A percentile compares a stretch with the other conserved stretches of the same genome.
Evolutionary conservation across 2,113 vertebrate species (phyloP).

Genomic region (Hippocampus guttulatus): DNA sequence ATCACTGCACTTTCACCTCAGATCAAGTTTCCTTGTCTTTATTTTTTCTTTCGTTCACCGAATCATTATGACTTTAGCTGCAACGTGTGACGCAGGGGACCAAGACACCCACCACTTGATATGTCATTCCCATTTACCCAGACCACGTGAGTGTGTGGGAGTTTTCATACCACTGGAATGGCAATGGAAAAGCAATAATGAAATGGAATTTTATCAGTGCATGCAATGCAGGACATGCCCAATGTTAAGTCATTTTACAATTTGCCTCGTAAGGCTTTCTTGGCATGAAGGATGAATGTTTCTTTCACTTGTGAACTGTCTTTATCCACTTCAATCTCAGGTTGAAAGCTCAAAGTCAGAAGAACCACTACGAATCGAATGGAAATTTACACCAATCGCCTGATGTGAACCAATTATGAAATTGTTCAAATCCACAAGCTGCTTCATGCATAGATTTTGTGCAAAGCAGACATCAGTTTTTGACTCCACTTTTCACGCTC

Average conservation of each 20-base stretch:
- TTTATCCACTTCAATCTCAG: constrained; percentile 52
- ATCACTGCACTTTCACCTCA: constrained; percentile 64
- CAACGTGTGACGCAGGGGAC: constrained; percentile 61
- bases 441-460: background rate
- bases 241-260: constrained; percentile 36
- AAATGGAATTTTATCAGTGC: constrained; percentile 15
- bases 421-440: background rate
- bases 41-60: constrained; percentile 19
- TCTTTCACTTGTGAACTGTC: constrained; percentile 19
- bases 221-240: constrained; percentile 34
- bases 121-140: constrained; percentile 60
- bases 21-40: constrained; percentile 51
- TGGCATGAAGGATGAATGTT: constrained; percentile 47
- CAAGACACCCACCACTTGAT: constrained; percentile 50
- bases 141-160: constrained; percentile 35
- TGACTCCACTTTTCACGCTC: constrained; percentile 43
- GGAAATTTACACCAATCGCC: constrained; percentile 41
- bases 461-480: constrained; percentile 13
- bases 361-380: constrained; percentile 50
- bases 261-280: constrained; percentile 23
- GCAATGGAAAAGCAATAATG: constrained; percentile 63
- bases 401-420: background rate
- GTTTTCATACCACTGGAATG: constrained; percentile 47
- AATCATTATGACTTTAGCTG: constrained; percentile 51
- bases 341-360: constrained; percentile 36